Percentiles rank a stretch among this genome's conserved stretches.
Evolutionary conservation across 1,140 invertebrate species (phyloP).

Genomic region (Globodera rostochiensis): DNA sequence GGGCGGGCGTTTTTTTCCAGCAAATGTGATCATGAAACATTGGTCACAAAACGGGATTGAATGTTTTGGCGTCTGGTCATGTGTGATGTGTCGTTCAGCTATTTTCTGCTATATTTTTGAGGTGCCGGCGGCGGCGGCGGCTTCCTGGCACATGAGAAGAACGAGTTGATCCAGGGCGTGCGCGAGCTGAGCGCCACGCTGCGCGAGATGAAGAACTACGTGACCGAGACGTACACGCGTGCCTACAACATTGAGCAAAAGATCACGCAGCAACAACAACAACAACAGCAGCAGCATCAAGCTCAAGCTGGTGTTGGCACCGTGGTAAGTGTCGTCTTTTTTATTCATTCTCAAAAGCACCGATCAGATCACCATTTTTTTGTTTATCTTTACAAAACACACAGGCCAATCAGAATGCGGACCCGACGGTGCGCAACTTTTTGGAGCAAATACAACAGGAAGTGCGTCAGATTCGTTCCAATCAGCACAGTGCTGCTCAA

Average conservation of each 20-base stretch:
- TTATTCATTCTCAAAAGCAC: neutral
- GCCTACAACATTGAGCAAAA: conserved; percentile 64
- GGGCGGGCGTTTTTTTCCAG: no score
- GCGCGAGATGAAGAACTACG: conserved; percentile 64
- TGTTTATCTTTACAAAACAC: no score
- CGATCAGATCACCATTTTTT: no score
- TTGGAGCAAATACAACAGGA: conserved; percentile 55
- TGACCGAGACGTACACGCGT: conserved; percentile 65
- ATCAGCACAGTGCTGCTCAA: conserved; percentile 33
- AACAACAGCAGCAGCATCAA: conserved; percentile 18
- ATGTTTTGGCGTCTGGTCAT: no score
- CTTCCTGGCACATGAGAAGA: conserved; percentile 60
- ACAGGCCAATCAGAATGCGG: conserved; percentile 17
- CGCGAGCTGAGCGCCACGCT: conserved; percentile 56
- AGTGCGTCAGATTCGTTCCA: conserved; percentile 47
- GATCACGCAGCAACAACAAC: conserved; percentile 44
- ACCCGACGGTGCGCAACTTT: conserved; percentile 36
- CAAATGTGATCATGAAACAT: neutral
- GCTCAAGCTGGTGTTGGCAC: conserved; percentile 3
- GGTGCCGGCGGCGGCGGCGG: neutral
- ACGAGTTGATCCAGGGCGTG: conserved; percentile 58
- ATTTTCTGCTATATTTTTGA: neutral
- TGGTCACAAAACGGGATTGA: neutral
- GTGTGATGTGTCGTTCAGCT: neutral
- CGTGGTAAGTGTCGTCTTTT: neutral